Percentiles rank a stretch among this genome's conserved stretches.
These are phyloP conservation scores for Actias luna DNA, from an alignment of 2,888 invertebrate species.

Conservation along the genomic window DNA sequence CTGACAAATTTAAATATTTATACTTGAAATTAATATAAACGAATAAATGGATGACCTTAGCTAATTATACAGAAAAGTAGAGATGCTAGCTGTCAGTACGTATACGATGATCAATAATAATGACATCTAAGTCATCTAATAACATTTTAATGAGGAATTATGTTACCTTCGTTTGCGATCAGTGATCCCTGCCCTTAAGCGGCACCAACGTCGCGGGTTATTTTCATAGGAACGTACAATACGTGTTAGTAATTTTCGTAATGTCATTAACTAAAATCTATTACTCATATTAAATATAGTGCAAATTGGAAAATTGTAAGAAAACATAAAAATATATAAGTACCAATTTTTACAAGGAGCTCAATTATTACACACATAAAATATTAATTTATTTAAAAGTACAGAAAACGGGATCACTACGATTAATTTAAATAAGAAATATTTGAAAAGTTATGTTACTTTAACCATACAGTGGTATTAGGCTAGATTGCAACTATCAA, in stretches of 20 bases:
- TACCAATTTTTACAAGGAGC: neutral
- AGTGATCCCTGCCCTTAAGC: constrained; percentile 72
- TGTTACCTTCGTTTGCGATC: constrained; percentile 78
- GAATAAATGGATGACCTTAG: neutral
- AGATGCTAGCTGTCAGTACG: neutral
- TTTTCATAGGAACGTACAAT: constrained; percentile 62
- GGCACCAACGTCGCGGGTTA: constrained; percentile 49
- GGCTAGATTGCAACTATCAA: neutral
- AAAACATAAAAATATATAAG: neutral
- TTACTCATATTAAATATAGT: neutral
- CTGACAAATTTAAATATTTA: neutral
- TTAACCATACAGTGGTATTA: neutral
- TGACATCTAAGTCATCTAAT: constrained; percentile 1
- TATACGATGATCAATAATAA: neutral
- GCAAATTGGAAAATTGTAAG: neutral
- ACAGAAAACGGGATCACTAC: neutral
- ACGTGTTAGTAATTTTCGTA: constrained; percentile 50
- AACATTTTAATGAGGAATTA: constrained; percentile 1
- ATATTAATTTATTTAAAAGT: neutral
- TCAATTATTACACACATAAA: neutral
- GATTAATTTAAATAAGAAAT: neutral
- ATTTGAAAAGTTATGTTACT: neutral
- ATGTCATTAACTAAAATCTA: constrained; percentile 13
- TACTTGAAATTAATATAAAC: neutral
- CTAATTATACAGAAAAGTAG: neutral